A percentile compares a stretch with the other conserved stretches of the same genome.
Conservation (phyloP, 2,888 invertebrate genomes). For the Polymixis lichenea region DNA sequence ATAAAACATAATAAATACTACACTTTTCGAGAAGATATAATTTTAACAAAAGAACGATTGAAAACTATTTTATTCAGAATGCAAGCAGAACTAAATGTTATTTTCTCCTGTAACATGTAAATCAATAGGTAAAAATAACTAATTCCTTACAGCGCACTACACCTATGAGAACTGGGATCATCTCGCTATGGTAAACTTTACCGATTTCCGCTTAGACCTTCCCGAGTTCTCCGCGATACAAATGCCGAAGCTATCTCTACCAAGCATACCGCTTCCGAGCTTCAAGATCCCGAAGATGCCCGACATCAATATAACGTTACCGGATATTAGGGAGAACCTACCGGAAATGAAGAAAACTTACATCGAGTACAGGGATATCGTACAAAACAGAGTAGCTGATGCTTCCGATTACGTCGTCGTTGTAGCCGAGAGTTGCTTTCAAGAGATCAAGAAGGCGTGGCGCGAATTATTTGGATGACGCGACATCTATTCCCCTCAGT, state of each 20-base stretch:
- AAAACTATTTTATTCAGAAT: background rate
- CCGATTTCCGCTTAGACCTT: conserved; percentile 84
- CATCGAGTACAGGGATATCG: conserved; percentile 85
- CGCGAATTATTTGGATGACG: conserved; percentile 80
- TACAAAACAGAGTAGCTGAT: conserved; percentile 87
- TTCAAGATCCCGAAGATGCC: conserved; percentile 72
- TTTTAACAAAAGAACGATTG: background rate
- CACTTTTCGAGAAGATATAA: background rate
- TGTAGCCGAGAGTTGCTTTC: conserved; percentile 89
- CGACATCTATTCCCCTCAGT: background rate
- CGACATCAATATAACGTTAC: conserved; percentile 79
- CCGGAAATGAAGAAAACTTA: conserved; percentile 84
- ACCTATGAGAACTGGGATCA: conserved; percentile 87
- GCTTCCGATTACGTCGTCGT: conserved; percentile 88
- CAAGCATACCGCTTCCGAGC: conserved; percentile 78
- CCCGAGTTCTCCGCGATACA: conserved; percentile 79
- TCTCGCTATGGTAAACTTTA: conserved; percentile 86
- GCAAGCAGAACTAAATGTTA: background rate
- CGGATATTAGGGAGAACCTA: conserved; percentile 79
- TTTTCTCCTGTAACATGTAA: background rate
- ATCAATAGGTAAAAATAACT: conserved; percentile 63
- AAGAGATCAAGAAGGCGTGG: conserved; percentile 85
- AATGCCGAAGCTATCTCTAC: conserved; percentile 71
- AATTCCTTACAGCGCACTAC: conserved; percentile 88
- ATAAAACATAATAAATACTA: conserved; percentile 3